Evolutionary conservation across 2,888 invertebrate species (phyloP).

Genomic region (Trachelus troglodyta): DNA sequence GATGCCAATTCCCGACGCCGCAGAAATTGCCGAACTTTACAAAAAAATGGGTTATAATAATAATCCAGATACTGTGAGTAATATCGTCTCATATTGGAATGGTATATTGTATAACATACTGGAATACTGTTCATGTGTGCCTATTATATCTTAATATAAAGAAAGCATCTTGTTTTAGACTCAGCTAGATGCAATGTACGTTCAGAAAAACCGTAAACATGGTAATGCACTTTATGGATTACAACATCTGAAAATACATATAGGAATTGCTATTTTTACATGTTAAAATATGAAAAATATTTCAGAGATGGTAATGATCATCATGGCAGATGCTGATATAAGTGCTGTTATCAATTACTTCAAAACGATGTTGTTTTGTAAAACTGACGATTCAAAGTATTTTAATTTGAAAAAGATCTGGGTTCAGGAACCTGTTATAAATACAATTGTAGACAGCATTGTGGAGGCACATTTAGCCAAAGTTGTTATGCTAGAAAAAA

Average conservation of each 20-base stretch:
- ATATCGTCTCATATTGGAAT: background rate
- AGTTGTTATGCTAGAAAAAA: constrained; percentile 20
- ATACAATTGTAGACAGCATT: constrained; percentile 22
- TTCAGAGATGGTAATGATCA: constrained; percentile 28
- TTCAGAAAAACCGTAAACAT: background rate
- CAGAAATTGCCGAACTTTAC: constrained; percentile 26
- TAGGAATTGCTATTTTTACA: constrained; percentile 28
- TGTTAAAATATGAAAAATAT: constrained; percentile 23
- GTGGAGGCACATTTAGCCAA: constrained; percentile 25
- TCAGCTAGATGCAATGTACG: background rate
- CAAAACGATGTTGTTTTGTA: constrained; percentile 18
- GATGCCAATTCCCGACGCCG: constrained; percentile 26
- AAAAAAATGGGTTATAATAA: constrained; percentile 29
- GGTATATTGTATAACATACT: background rate
- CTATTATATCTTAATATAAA: constrained; percentile 4
- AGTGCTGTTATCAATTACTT: constrained; percentile 26
- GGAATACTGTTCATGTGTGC: constrained; percentile 10
- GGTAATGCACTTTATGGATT: background rate
- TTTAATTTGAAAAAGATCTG: constrained; percentile 31
- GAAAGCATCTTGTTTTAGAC: background rate
- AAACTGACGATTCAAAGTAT: constrained; percentile 26
- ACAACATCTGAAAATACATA: constrained; percentile 16
- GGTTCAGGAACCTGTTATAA: constrained; percentile 28
- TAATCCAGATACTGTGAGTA: background rate
- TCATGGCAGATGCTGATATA: constrained; percentile 31